Conservation (phyloP, 2,113 vertebrate species). For the Pyxicephalus adspersus region DNA sequence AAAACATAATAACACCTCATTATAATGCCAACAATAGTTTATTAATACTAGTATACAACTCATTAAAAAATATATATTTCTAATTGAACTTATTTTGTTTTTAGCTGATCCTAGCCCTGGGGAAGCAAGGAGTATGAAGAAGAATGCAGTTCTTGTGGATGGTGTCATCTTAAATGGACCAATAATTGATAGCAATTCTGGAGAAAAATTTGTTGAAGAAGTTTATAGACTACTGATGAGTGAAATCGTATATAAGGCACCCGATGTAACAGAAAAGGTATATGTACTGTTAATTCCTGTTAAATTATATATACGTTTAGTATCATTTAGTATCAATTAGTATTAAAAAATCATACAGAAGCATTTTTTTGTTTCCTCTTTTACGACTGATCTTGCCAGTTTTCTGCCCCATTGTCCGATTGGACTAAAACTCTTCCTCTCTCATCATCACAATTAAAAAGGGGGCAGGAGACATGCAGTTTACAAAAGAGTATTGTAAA, state of each 20-base stretch:
- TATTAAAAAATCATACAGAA: too few relatives aligned
- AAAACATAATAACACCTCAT: conserved; percentile 16
- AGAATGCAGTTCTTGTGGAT: conserved; percentile 71
- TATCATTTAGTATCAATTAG: too few relatives aligned
- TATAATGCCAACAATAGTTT: conserved; percentile 11
- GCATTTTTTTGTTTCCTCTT: too few relatives aligned
- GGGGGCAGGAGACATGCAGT: too few relatives aligned
- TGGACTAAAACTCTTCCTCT: too few relatives aligned
- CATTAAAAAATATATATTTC: not conserved
- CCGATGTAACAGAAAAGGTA: conserved; percentile 82
- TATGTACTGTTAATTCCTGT: conserved; percentile 18
- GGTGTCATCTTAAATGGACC: conserved; percentile 75
- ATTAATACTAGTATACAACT: not conserved
- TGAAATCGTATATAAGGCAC: conserved; percentile 80
- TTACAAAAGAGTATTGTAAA: too few relatives aligned
- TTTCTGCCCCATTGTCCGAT: too few relatives aligned
- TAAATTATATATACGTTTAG: too few relatives aligned
- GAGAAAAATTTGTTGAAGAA: conserved; percentile 80
- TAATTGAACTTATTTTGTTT: conserved; percentile 57
- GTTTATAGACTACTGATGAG: conserved; percentile 80
- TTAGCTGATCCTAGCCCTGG: conserved; percentile 63
- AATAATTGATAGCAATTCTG: conserved; percentile 68
- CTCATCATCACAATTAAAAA: too few relatives aligned
- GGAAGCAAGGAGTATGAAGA: conserved; percentile 67
- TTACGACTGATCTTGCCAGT: too few relatives aligned